Evolutionary conservation across 2,797 vertebrate genomes (phyloP), one percentile per base, ranked within the genome.

Genomic region (Spheniscus humboldti): DNA sequence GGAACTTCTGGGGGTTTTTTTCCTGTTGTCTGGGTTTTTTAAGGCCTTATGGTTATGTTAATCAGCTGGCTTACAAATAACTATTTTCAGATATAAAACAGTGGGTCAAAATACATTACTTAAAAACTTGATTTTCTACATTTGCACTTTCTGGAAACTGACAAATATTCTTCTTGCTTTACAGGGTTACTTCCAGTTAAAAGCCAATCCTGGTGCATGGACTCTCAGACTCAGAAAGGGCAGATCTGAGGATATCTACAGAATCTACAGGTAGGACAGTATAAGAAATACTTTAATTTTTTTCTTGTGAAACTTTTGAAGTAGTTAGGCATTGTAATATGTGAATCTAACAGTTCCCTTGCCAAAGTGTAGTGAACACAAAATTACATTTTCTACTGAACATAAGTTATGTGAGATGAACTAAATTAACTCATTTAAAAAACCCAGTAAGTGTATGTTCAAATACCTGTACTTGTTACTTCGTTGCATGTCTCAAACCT

Each of bases 121-220:
- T 73, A 39, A 93, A 84, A 74, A 18, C 53, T 86, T 73, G 8
- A 3, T 39, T 75, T 72, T 68, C n/a, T 88, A 11, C 8, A 5
- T 62, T 69, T 83, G 11, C 33, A 13, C 52, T 68, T 83, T 78
- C 63, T 92, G 63, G 48, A 82, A 92, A 47, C 15, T 33, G 20
- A 37, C 16, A 92, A 55, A 64, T 64, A 63, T 11, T 57, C 11
- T 66, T 92, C 89, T 90, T 31, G 41, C 93, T 87, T 79, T 69
- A 60, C 74, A 99, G 99, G 99, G 99, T 47, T 99, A 99, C 95
- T 99, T 99, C 93, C 99, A 99, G 93, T 98, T 99, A 96, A 99
- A 99, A 98, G 99, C 99, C 47, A 99, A 99, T 96, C 99, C 99
- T 16, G 99, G 99, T 53, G 99, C 99, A 27, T 99, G 99, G 99